A percentile compares a stretch with the other conserved stretches of the same genome.
These are phyloP conservation scores for Sinopyrophorus schimmeli DNA, from an alignment of 2,888 invertebrate genomes.

Conservation along the genomic window DNA sequence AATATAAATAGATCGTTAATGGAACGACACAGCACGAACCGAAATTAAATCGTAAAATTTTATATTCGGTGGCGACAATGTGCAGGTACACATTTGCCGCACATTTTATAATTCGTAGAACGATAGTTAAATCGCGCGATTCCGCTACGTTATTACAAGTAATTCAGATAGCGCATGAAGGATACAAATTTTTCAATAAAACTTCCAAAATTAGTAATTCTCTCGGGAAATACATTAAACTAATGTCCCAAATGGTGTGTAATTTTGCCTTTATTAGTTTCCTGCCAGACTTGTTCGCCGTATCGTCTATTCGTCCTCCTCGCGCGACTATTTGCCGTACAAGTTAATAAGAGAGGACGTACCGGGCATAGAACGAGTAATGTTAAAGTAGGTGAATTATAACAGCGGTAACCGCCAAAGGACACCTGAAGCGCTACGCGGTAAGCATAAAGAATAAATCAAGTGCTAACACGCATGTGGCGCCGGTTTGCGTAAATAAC, in stretches of 20 bases:
- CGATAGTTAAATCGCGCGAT: slow-evolving; percentile 16
- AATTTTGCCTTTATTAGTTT: slow-evolving; percentile 33
- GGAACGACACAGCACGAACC: neutral
- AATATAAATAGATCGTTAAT: too few relatives aligned
- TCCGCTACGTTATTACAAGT: slow-evolving; percentile 18
- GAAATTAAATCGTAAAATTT: slow-evolving; percentile 7
- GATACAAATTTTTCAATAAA: slow-evolving; percentile 33
- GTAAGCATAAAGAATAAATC: slow-evolving; percentile 33
- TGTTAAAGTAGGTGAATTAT: slow-evolving; percentile 25
- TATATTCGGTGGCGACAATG: neutral
- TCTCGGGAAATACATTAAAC: slow-evolving; percentile 31
- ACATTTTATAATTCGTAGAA: slow-evolving; percentile 15
- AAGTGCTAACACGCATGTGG: slow-evolving; percentile 32
- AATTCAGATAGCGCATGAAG: slow-evolving; percentile 27
- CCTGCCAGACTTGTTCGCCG: slow-evolving; percentile 24
- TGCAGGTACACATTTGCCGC: slow-evolving; percentile 5
- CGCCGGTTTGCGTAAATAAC: slow-evolving; percentile 29
- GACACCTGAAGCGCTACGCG: slow-evolving; percentile 33
- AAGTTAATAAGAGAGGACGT: slow-evolving; percentile 27
- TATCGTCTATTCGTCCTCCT: slow-evolving; percentile 24
- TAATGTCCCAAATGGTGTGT: slow-evolving; percentile 33
- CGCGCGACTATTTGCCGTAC: slow-evolving; percentile 20
- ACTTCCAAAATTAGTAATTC: slow-evolving; percentile 32
- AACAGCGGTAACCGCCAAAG: slow-evolving; percentile 31
- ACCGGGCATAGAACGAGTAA: slow-evolving; percentile 13